phyloP scores from a whole-genome alignment of 2,888 invertebrate genomes.

The Isotomurus palustris region DNA sequence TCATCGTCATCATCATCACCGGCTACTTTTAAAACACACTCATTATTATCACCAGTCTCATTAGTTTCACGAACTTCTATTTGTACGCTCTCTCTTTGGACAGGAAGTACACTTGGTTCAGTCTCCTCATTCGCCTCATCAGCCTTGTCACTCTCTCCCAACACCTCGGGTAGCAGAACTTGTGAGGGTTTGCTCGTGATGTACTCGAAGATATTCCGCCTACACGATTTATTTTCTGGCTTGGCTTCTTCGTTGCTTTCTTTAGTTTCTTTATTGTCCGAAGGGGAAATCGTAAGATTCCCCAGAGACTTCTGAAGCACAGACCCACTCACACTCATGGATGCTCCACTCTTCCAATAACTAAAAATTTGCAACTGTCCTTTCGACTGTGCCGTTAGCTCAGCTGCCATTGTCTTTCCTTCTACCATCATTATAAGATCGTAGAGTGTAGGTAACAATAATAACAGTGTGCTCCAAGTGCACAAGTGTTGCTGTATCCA shows the following conservation, averaged over 20 bases:
- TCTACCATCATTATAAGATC: constrained; percentile 9
- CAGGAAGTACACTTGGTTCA: neutral
- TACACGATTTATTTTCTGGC: neutral
- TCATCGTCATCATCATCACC: too few relatives aligned
- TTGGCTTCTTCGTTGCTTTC: neutral
- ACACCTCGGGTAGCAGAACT: too few relatives aligned
- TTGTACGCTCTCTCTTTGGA: neutral
- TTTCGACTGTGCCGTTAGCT: constrained; percentile 13
- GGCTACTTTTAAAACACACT: too few relatives aligned
- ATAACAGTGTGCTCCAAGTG: too few relatives aligned
- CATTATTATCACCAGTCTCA: too few relatives aligned
- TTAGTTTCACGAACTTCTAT: too few relatives aligned
- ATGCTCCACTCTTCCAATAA: constrained; percentile 13
- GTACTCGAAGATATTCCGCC: constrained; percentile 5
- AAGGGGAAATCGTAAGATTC: neutral
- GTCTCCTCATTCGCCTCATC: too few relatives aligned
- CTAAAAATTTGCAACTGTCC: constrained; percentile 23
- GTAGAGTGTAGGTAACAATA: too few relatives aligned
- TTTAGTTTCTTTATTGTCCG: neutral
- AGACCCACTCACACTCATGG: neutral
- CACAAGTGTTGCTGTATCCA: too few relatives aligned
- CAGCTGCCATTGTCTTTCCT: constrained; percentile 9
- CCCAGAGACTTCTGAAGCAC: neutral
- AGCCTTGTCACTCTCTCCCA: too few relatives aligned
- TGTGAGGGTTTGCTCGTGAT: neutral